phyloP scores from a whole-genome alignment of 2,797 vertebrate genomes.

The Zenarchopterus dispar region DNA sequence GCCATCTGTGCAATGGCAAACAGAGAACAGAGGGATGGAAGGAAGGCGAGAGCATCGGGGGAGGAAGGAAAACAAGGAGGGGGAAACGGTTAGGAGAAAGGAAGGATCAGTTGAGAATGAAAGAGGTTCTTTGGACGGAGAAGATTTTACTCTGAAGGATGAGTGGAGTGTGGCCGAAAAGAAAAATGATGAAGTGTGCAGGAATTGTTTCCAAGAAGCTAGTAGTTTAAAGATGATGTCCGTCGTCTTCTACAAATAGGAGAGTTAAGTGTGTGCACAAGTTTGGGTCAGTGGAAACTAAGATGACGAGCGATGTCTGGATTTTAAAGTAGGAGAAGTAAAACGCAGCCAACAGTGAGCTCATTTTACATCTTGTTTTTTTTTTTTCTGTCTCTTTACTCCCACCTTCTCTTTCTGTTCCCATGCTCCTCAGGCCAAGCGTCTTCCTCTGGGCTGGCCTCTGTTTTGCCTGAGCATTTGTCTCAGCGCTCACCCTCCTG shows the following conservation, averaged over 20 bases:
- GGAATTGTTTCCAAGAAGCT: conserved; percentile 59
- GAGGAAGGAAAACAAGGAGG: conserved; percentile 33
- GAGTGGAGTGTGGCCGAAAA: conserved; percentile 44
- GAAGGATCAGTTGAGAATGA: conserved; percentile 45
- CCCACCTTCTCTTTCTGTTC: conserved; percentile 59
- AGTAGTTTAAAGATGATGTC: conserved; percentile 55
- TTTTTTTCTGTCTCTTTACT: conserved; percentile 27
- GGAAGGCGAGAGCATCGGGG: conserved; percentile 34
- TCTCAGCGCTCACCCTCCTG: conserved; percentile 46
- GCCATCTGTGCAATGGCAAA: conserved; percentile 83
- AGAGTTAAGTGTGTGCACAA: conserved; percentile 40
- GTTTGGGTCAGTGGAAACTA: conserved; percentile 72
- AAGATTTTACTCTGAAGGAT: conserved; percentile 42
- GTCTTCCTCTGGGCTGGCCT: conserved; percentile 70
- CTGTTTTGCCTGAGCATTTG: conserved; percentile 44
- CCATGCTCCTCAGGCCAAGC: conserved; percentile 73
- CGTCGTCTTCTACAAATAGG: conserved; percentile 63
- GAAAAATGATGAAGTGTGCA: conserved; percentile 30
- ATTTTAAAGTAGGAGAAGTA: conserved; percentile 52
- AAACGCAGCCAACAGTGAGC: conserved; percentile 63
- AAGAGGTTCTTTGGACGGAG: conserved; percentile 50
- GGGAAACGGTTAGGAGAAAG: conserved; percentile 36
- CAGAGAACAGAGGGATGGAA: conserved; percentile 75
- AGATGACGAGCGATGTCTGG: conserved; percentile 68
- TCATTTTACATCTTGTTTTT: conserved; percentile 63